Evolutionary conservation across 2,113 vertebrate genomes (phyloP).

Genomic region (Trichomycterus rosablanca): DNA sequence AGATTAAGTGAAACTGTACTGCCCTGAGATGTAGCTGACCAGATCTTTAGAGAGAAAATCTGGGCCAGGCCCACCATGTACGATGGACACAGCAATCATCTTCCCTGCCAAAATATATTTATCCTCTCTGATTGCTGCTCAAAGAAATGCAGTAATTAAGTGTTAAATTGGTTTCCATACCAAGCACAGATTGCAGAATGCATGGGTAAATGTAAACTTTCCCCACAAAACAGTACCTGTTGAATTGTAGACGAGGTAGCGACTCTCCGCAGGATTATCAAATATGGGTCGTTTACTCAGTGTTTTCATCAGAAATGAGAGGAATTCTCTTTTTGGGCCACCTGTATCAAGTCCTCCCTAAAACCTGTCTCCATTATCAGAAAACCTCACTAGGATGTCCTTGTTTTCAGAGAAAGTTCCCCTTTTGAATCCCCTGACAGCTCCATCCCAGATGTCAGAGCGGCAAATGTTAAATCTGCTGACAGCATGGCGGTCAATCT

Average conservation of each 20-base stretch:
- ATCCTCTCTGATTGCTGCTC: conserved; percentile 33
- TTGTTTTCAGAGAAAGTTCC: conserved; percentile 34
- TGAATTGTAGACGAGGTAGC: conserved; percentile 46
- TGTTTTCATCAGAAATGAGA: conserved; percentile 39
- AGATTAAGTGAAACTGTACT: conserved; percentile 29
- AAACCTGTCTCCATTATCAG: conserved; percentile 40
- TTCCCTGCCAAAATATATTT: conserved; percentile 37
- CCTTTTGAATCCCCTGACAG: conserved; percentile 32
- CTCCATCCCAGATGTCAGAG: conserved; percentile 25
- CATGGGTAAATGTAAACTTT: no score
- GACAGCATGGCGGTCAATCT: no score
- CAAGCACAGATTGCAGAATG: not conserved
- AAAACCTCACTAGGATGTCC: conserved; percentile 47
- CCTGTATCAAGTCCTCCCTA: conserved; percentile 39
- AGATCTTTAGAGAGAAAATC: conserved; percentile 26
- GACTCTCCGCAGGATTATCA: conserved; percentile 40
- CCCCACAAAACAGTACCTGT: no score
- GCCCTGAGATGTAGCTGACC: conserved; percentile 25
- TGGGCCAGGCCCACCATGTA: conserved; percentile 33
- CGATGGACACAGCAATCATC: conserved; percentile 40
- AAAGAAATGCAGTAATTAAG: conserved; percentile 8
- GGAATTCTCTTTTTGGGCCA: conserved; percentile 42
- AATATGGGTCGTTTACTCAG: conserved; percentile 40
- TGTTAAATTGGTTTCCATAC: not conserved
- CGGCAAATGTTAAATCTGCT: conserved; percentile 16